Evolutionary conservation across 2,888 invertebrate species (phyloP), one percentile per base, ranked within the genome.

Genomic region (Ophonus ardosiacus): DNA sequence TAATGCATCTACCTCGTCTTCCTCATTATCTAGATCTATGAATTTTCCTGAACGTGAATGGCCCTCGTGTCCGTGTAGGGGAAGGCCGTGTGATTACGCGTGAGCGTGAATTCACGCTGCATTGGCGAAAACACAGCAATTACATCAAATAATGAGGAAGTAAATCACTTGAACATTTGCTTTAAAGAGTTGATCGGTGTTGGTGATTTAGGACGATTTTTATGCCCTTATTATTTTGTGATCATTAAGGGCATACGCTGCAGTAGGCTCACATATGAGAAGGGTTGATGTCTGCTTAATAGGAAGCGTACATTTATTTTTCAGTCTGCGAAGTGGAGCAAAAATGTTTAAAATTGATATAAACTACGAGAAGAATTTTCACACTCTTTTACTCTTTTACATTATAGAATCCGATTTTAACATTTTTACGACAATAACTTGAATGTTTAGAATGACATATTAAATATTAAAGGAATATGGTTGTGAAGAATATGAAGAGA

Each of bases 41-140:
- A 31, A 31, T 31, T 31, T 24, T 31, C 31, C 31, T 31, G 31
- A 31, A 31, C 31, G 31, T 31, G 31, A 31, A 31, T 31, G 31
- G 31, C 31, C 31, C 31, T 31, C 31, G 43, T 51, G 6, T 13
- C 10, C 7, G 43, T 51, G 43, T 13, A 51, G 10, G 43, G 8
- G 43, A 51, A 59, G 31, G 31, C 31, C 31, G 31, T 6, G 31
- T 31, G 31, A 31, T 31, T 31, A 31, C 31, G 31, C 8, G 18
- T 81, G 38, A 65, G 81, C 81, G 81, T 81, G 81, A 81, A 68
- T 81, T 81, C 18, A 65, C 81, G 81, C 81, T 81, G 81, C 81
- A 81, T 8, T 81, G 43, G 40, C 65, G 81, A 17, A 81, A 65
- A 65, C 81, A 56, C 57, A 18, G 57, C 78, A 51, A 78, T 78